Base-by-base conservation (phyloP, 2,797 vertebrate species). In the Pseudochromis fuscus region DNA sequence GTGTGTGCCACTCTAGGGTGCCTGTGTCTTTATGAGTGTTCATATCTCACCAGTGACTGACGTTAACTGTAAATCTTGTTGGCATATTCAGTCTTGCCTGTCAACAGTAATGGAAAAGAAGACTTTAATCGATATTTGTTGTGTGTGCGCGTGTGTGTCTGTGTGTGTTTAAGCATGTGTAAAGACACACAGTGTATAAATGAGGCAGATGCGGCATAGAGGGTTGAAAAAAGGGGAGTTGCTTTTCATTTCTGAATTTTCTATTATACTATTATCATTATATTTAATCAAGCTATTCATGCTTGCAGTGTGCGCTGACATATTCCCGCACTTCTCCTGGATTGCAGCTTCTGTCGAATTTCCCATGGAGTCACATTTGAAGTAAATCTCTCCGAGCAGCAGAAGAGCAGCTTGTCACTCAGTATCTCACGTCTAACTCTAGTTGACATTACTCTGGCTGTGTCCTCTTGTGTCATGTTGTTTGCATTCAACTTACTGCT, bases 31-130 rank as follows among this genome's bases (percentile, higher is more conserved):
- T 42, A 30, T 57, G 59, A 51, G 61, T 40, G 51, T 75, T 81
- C 45, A 67, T 81, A 49, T 81, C 59, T 75, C 67, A 45, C 44
- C 24, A 28, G 21, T 88, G 85, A 85, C 53, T 88, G 83, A 78
- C 70, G n/a, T 74, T 75, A 87, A 84, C 73, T 74, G 24, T 80
- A 84, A 75, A 74, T 79, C 60, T 67, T 59, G 60, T 74, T 88
- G 87, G 49, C 88, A 87, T 76, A 60, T 81, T 83, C 73, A 66
- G 80, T 87, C 80, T 82, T 2, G 68, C 79, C 70, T 86, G 87
- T 86, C 84, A 79, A 45, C 57, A 66, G 31, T 66, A 75, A 86
- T 88, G 64, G 50, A 82, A 79, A 77, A 73, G 75, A 88, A 51
- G 66, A 60, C 77, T 84, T 87, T 78, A 80, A 87, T 86, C 46